Evolutionary conservation across 2,113 vertebrate species (phyloP).

Genomic region (Nycticryphes semicollaris): DNA sequence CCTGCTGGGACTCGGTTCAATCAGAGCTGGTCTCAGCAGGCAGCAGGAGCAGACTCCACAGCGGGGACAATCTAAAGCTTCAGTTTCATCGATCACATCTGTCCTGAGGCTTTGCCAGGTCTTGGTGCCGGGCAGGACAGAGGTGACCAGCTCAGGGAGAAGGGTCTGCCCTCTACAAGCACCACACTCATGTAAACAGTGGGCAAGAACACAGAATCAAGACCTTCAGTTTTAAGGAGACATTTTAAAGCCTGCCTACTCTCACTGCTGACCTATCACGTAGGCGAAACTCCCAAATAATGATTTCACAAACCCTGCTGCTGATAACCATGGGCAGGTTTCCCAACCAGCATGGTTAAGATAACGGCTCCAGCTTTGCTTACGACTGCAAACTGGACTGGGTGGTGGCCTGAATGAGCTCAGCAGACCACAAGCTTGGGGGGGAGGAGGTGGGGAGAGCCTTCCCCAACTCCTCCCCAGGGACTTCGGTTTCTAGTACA

Average conservation of each 20-base stretch:
- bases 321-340: not conserved
- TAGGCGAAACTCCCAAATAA: fast-evolving
- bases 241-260: not conserved
- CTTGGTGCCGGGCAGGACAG: not conserved
- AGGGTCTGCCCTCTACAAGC: not conserved
- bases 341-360: not conserved
- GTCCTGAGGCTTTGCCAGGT: not conserved
- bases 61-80: not conserved
- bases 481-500: not conserved
- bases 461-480: fast-evolving
- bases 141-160: not conserved
- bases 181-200: fast-evolving
- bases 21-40: not conserved
- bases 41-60: not conserved
- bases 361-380: not conserved
- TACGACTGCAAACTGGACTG: fast-evolving
- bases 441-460: too few relatives aligned
- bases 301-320: not conserved
- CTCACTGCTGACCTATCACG: not conserved
- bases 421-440: not conserved
- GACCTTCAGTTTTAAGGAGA: not conserved
- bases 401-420: not conserved
- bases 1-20: not conserved
- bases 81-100: not conserved
- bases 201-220: not conserved